phyloP scores from a whole-genome alignment of 2,113 vertebrate genomes.

The Myiagra hebetior region DNA sequence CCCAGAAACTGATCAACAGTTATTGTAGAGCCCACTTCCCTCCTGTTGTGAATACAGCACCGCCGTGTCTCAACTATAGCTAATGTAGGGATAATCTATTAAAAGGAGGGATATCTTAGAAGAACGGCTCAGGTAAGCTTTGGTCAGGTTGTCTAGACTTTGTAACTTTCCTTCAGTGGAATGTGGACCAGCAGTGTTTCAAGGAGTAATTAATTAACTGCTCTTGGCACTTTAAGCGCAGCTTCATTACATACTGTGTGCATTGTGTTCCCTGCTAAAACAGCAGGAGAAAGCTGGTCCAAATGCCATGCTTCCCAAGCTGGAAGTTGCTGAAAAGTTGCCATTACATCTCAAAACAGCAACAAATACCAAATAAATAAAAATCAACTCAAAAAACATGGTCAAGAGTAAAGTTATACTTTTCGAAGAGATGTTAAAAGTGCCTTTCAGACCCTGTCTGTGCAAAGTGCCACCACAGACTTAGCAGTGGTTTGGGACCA shows the following conservation, averaged over 20 bases:
- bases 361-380: neutral
- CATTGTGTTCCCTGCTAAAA: neutral
- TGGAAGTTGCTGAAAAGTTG: neutral
- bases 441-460: neutral
- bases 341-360: neutral
- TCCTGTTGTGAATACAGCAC: neutral
- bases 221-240: neutral
- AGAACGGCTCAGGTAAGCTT: neutral
- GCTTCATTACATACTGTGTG: neutral
- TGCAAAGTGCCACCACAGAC: fast-evolving
- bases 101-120: neutral
- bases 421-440: neutral
- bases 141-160: neutral
- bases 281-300: neutral
- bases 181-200: neutral
- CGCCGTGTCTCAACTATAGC: neutral
- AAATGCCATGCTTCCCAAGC: neutral
- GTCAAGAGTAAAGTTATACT: neutral
- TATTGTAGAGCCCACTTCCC: neutral
- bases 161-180: neutral
- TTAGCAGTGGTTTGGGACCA: fast-evolving
- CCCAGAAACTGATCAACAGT: neutral
- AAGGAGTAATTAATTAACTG: neutral
- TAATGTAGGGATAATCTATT: neutral
- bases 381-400: neutral